Evolutionary conservation across 2,888 invertebrate genomes (phyloP).

Genomic region (Ichneumoninae sp.): DNA sequence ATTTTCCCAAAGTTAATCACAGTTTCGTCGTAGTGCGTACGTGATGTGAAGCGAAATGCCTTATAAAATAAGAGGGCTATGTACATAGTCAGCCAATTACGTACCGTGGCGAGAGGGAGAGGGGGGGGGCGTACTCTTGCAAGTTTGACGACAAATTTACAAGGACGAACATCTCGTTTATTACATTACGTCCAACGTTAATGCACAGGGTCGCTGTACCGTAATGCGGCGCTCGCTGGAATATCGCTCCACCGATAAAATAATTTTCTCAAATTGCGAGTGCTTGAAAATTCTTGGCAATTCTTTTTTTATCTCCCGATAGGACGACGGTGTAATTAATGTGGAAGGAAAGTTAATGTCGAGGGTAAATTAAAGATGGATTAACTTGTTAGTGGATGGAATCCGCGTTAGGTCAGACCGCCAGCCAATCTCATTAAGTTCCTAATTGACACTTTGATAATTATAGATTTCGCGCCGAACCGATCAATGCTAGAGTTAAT

Average conservation of each 20-base stretch:
- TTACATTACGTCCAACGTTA: slow-evolving; percentile 9
- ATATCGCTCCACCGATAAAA: background rate
- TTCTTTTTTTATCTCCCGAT: background rate
- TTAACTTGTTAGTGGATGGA: background rate
- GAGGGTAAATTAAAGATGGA: background rate
- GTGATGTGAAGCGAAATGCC: slow-evolving; percentile 8
- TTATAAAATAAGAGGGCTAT: slow-evolving; percentile 4
- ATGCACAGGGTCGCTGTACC: background rate
- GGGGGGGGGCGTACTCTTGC: background rate
- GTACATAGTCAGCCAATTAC: slow-evolving; percentile 30
- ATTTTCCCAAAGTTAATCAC: slow-evolving; percentile 61
- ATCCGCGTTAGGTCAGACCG: background rate
- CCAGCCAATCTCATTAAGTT: background rate
- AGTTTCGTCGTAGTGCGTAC: slow-evolving; percentile 16
- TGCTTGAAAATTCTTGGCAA: background rate
- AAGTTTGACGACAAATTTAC: slow-evolving; percentile 18
- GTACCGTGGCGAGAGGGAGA: background rate
- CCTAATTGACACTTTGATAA: background rate
- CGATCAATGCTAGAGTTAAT: background rate
- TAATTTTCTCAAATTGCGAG: background rate
- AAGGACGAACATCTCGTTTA: slow-evolving; percentile 3
- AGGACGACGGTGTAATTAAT: background rate
- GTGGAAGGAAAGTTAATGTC: background rate
- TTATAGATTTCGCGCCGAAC: background rate
- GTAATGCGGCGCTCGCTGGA: background rate